Conservation (phyloP, 2,888 invertebrate genomes). For the Chrysotoxum bicinctum region DNA sequence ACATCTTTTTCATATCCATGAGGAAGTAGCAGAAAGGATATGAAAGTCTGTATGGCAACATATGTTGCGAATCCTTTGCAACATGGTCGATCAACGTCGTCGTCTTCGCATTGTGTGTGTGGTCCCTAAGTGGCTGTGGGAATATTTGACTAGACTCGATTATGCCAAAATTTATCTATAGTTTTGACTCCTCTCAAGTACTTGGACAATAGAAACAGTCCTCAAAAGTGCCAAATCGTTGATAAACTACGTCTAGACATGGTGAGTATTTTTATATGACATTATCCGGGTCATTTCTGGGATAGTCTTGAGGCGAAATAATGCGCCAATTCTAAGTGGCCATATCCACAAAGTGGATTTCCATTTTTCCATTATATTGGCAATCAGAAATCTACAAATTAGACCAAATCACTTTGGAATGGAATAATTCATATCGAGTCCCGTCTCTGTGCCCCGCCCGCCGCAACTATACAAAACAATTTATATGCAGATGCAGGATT, state of each 20-base stretch:
- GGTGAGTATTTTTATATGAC: constrained; percentile 46
- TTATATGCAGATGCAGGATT: constrained; percentile 26
- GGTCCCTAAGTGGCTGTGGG: constrained; percentile 60
- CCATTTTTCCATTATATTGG: constrained; percentile 55
- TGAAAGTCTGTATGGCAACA: constrained; percentile 44
- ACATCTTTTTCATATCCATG: constrained; percentile 5
- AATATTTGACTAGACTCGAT: constrained; percentile 59
- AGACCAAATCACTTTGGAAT: constrained; percentile 59
- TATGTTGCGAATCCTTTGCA: constrained; percentile 67
- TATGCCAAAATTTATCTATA: constrained; percentile 46
- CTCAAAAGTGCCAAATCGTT: constrained; percentile 51
- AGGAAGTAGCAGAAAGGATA: constrained; percentile 64
- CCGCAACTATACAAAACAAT: background rate
- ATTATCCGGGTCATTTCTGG: constrained; percentile 39
- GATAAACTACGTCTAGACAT: constrained; percentile 55
- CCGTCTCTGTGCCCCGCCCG: background rate
- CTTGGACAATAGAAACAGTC: constrained; percentile 37
- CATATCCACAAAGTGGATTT: constrained; percentile 62
- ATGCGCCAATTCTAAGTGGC: constrained; percentile 70
- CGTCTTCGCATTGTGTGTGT: constrained; percentile 54
- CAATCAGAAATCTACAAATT: constrained; percentile 56
- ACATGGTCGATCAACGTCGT: too few relatives aligned
- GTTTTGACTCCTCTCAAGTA: constrained; percentile 58
- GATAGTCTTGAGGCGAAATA: constrained; percentile 21
- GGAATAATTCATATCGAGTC: constrained; percentile 28